Evolutionary conservation across 2,113 vertebrate genomes (phyloP), one percentile per base, ranked within the genome.

Genomic region (Aramus guarauna): DNA sequence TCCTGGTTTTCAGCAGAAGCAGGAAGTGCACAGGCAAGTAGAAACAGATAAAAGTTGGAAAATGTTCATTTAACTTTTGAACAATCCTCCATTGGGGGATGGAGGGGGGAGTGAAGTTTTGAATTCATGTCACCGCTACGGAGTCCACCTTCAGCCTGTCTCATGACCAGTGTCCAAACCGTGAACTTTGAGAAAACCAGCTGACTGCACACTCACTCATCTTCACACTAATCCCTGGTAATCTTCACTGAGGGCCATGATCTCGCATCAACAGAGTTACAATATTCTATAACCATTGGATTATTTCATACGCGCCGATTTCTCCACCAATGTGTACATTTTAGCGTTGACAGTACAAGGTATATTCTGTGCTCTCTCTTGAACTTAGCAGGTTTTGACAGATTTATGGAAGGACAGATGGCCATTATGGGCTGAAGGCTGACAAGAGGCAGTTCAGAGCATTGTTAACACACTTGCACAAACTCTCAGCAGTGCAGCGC

Each of bases 401-500:
- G 99, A 99, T 99, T 99, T 99, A 99, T 98, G 98, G 97, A 98
- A 98, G 98, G 98, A 98, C 99, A 99, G 99, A 99, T 99, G 99
- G 99, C 98, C 98, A 98, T 99, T 99, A 98, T 97, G 98, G 98
- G 98, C 98, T 98, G 98, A 98, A 98, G 98, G 98, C 99, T 99
- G 99, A 99, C 99, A 99, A 99, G 98, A 99, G 98, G 98, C 98
- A 98, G 99, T 99, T 99, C 99, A 98, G 98, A 98, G 98, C 98
- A 99, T 98, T 99, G 99, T 99, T 99, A 99, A 99, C 99, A 99
- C 99, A 99, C 98, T 99, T 98, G 98, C 99, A 99, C 99, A 99
- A 99, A 99, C 99, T 98, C 98, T 98, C 98, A 96, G 98, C 98
- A 98, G 96, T 95, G 97, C 98, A 97, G 98, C 96, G 64, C 97